Base-by-base conservation (phyloP, 37 sponge, comb jelly and placozoan species). In the Diacarnus erythraeanus region DNA sequence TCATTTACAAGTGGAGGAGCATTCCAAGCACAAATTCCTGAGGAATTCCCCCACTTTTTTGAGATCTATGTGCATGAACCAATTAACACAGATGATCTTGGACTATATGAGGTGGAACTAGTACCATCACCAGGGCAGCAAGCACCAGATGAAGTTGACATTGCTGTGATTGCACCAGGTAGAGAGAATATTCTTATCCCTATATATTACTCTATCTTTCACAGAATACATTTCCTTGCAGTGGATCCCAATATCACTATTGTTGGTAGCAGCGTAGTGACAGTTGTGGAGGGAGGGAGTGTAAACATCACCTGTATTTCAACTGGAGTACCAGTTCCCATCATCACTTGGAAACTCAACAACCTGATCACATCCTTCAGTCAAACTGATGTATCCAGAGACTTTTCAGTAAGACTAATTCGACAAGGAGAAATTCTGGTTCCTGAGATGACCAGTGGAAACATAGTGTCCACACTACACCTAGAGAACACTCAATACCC, bases 251-350 rank as follows among this genome's bases (percentile, higher is more conserved):
- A 51, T 39, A 72, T 51, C n/a, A 42, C 47, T 43, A 23, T 42
- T 4, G 42, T 6, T 42, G 47, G 51, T 21, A 27, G 51, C 12
- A 6, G 27, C 22, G 61, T 43, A n/a, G 51, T 72, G 29, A 43
- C 29, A n/a, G 72, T 72, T 43, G 21, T 2, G 6, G 81, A 81
- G 34, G 81, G 81, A 72, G 73, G 63, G 22, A 23, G 12, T 60
- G 73, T 81, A 3, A 38, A 60, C 43, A 81, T 81, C 25, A 25
- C 73, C 72, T 86, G 87, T 36, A 41, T 36, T 22, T 72, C 81
- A 9, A 56, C 42, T 36, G 87, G 80, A 26, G 67, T 57, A 29
- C 87, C 87, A 29, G 27, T 58, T n/a, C 87, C 87, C 37, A 58
- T 38, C 61, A 69, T 86, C 70, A 57, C 87, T 1, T 86, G 87